Conservation (phyloP, 2,888 invertebrate species). For the Achlya flavicornis region DNA sequence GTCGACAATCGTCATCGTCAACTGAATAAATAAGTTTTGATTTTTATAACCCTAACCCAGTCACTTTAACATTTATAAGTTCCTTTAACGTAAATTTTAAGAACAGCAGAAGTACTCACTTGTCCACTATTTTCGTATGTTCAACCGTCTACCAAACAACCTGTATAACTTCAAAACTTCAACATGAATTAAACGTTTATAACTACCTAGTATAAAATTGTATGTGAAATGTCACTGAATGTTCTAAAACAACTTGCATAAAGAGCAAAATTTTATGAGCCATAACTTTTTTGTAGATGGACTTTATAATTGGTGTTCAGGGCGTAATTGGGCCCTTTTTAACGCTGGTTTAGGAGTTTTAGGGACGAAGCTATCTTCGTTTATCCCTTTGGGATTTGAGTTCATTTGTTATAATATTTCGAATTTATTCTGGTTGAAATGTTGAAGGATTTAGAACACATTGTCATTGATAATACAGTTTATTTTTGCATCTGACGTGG, state of each 20-base stretch:
- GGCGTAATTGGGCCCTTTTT: slow-evolving; percentile 22
- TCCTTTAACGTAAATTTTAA: no score
- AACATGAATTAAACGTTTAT: no score
- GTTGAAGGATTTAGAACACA: background rate
- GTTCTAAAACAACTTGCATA: slow-evolving; percentile 16
- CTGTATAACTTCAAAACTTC: no score
- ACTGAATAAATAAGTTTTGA: no score
- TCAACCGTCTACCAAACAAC: no score
- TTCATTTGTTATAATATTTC: slow-evolving; percentile 14
- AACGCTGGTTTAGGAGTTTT: slow-evolving; percentile 32
- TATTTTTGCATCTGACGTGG: background rate
- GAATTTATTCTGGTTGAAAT: slow-evolving; percentile 15
- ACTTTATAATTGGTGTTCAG: slow-evolving; percentile 10
- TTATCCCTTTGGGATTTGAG: slow-evolving; percentile 11
- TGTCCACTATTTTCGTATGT: no score
- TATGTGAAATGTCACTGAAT: background rate
- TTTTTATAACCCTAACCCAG: no score
- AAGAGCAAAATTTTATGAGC: slow-evolving; percentile 20
- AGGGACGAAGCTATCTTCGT: slow-evolving; percentile 13
- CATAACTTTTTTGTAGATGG: slow-evolving; percentile 24
- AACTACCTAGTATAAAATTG: no score
- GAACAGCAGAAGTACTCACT: no score
- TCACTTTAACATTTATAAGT: no score
- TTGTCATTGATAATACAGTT: background rate
- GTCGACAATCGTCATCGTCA: no score